Evolutionary conservation across 2,888 invertebrate species (phyloP).

Genomic region (Hypena proboscidalis): DNA sequence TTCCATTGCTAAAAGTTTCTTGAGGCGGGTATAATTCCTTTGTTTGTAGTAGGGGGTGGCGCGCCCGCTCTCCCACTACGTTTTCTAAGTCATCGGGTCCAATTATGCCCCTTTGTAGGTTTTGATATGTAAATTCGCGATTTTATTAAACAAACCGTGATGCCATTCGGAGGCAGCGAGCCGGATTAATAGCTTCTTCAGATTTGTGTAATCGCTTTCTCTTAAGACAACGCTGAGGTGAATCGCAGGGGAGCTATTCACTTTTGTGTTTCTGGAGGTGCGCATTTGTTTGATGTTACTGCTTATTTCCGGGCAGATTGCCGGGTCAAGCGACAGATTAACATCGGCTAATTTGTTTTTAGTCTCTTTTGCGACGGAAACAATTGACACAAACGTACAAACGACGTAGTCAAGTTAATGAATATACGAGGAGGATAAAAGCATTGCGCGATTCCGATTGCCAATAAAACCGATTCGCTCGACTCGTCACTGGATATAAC

Average conservation of each 20-base stretch:
- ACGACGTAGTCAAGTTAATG: conserved; percentile 30
- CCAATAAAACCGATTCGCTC: conserved; percentile 56
- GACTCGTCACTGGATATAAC: conserved; percentile 65
- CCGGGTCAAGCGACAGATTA: conserved; percentile 36
- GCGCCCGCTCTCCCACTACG: conserved; percentile 78
- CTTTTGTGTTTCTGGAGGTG: conserved; percentile 51
- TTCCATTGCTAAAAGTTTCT: conserved; percentile 86
- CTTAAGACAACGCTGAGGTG: conserved; percentile 79
- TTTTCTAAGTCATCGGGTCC: conserved; percentile 86
- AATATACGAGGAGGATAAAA: conserved; percentile 33
- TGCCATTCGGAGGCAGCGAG: conserved; percentile 84
- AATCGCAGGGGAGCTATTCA: conserved; percentile 71
- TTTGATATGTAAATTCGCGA: conserved; percentile 86
- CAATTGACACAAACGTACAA: conserved; percentile 21
- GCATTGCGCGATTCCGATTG: conserved; percentile 33
- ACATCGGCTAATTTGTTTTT: conserved; percentile 10
- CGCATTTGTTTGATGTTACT: conserved; percentile 54
- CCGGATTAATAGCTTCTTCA: conserved; percentile 85
- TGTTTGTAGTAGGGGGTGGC: conserved; percentile 82
- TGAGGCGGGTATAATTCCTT: conserved; percentile 86
- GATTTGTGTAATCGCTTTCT: conserved; percentile 86
- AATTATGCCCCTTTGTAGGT: conserved; percentile 86
- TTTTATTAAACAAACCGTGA: conserved; percentile 86
- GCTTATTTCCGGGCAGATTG: conserved; percentile 36
- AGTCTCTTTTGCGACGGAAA: conserved; percentile 7